Evolutionary conservation across 1,140 invertebrate genomes (phyloP).

Genomic region (Drosophila yakuba): DNA sequence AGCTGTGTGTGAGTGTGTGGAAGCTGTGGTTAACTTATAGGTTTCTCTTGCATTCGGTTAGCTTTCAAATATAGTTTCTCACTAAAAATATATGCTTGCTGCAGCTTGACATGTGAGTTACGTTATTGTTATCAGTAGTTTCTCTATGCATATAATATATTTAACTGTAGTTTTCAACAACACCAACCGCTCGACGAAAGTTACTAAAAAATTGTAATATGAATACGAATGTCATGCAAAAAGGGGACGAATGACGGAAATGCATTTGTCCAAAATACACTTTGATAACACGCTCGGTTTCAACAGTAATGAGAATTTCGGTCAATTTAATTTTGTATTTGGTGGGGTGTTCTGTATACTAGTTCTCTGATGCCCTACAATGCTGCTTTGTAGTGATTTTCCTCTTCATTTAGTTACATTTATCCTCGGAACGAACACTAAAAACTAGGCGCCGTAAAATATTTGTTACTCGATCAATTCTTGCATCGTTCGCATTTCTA

Average conservation of each 20-base stretch:
- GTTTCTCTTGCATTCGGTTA: constrained; percentile 37
- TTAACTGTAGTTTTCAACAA: constrained; percentile 71
- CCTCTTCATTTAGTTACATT: constrained; percentile 23
- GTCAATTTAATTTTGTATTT: constrained; percentile 57
- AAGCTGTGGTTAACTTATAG: constrained; percentile 56
- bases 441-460: constrained; percentile 77
- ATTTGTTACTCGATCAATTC: constrained; percentile 41
- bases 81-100: constrained; percentile 71
- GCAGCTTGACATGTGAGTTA: constrained; percentile 33
- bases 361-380: constrained; percentile 44
- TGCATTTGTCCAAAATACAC: constrained; percentile 59
- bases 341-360: constrained; percentile 75
- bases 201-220: constrained; percentile 51
- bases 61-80: constrained; percentile 54
- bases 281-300: constrained; percentile 42
- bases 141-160: constrained; percentile 46
- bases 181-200: constrained; percentile 59
- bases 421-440: constrained; percentile 70
- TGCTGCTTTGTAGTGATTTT: constrained; percentile 20
- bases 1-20: constrained; percentile 44
- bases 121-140: constrained; percentile 41
- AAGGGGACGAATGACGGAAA: constrained; percentile 53
- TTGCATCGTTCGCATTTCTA: constrained; percentile 46
- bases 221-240: constrained; percentile 67
- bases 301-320: constrained; percentile 71